These are phyloP conservation scores for Enteromius anoplus DNA, from an alignment of 2,797 vertebrate species.

Conservation along the genomic window DNA sequence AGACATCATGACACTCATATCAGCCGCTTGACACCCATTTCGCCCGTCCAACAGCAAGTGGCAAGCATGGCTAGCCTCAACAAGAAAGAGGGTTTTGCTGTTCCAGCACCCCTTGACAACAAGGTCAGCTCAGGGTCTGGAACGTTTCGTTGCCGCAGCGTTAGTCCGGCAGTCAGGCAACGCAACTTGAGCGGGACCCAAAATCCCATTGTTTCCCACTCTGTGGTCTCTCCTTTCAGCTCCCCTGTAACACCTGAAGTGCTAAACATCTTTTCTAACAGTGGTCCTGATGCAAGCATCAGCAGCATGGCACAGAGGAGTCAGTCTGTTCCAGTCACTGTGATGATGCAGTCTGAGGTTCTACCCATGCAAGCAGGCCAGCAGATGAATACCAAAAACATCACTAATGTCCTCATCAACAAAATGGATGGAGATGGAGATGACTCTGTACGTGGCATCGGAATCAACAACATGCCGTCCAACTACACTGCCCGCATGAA, in stretches of 20 bases:
- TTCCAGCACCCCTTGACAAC: slow-evolving; percentile 94
- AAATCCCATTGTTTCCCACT: slow-evolving; percentile 78
- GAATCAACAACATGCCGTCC: slow-evolving; percentile 89
- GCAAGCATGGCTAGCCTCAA: slow-evolving; percentile 75
- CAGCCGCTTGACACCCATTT: slow-evolving; percentile 92
- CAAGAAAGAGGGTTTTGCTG: slow-evolving; percentile 95
- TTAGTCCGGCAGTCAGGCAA: slow-evolving; percentile 96
- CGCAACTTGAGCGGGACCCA: slow-evolving; percentile 87
- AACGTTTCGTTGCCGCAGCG: slow-evolving; percentile 91
- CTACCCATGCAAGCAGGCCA: slow-evolving; percentile 78
- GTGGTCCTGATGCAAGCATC: slow-evolving; percentile 79
- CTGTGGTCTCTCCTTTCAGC: slow-evolving; percentile 86
- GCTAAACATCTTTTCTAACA: slow-evolving; percentile 85
- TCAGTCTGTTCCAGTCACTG: slow-evolving; percentile 93
- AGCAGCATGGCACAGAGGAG: slow-evolving; percentile 93
- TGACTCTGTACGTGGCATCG: slow-evolving; percentile 86
- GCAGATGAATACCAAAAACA: slow-evolving; percentile 85
- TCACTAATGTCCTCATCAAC: slow-evolving; percentile 88
- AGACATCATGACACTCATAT: slow-evolving; percentile 89
- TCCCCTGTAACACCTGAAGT: slow-evolving; percentile 87
- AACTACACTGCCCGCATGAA: slow-evolving; percentile 97
- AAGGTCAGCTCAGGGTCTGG: slow-evolving; percentile 80
- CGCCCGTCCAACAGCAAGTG: slow-evolving; percentile 91
- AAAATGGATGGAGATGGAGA: slow-evolving; percentile 91
- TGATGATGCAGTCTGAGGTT: slow-evolving; percentile 98